phyloP scores from a whole-genome alignment of 2,797 vertebrate species.

The Xiphorhynchus erythropygius region DNA sequence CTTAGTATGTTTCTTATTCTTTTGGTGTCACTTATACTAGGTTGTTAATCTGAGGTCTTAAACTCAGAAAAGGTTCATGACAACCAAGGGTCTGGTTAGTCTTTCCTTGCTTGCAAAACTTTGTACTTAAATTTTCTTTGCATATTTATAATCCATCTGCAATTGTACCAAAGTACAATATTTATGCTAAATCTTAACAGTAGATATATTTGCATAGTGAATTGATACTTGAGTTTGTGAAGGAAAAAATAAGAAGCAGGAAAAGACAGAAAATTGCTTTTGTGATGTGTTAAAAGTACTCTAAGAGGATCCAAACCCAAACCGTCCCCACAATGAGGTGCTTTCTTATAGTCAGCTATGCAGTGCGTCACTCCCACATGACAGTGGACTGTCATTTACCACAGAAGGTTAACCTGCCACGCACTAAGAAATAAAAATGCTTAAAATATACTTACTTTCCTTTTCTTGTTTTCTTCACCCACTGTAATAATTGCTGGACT shows the following conservation, averaged over 20 bases:
- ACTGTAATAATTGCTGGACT: neutral
- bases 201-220: neutral
- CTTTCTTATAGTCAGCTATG: neutral
- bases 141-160: neutral
- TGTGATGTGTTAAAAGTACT: neutral
- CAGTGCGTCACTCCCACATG: neutral
- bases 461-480: neutral
- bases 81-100: neutral
- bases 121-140: neutral
- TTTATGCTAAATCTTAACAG: neutral
- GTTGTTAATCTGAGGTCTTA: neutral
- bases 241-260: neutral
- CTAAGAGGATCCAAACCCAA: neutral
- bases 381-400: neutral
- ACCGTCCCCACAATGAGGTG: too few species aligned
- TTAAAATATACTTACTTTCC: neutral
- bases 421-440: neutral
- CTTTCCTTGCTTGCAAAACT: neutral
- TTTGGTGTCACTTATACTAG: neutral
- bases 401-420: neutral
- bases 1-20: neutral
- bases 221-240: neutral
- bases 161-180: neutral
- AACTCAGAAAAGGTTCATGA: neutral
- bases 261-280: neutral